These are phyloP conservation scores for Sweltsa coloradensis DNA, from an alignment of 1,140 invertebrate species.

Conservation along the genomic window DNA sequence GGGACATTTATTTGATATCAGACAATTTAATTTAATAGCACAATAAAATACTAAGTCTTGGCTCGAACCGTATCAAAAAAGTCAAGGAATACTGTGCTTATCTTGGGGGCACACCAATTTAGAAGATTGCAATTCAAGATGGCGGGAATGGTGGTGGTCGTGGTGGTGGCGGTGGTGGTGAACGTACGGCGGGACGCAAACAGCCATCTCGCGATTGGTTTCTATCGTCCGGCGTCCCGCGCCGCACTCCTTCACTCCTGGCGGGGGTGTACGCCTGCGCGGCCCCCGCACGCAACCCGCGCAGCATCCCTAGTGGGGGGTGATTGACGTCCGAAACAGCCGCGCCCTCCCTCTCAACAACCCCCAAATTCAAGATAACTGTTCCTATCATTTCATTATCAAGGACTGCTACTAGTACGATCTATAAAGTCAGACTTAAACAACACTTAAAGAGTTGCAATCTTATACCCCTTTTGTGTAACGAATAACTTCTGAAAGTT, in stretches of 20 bases:
- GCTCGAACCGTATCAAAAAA: no score
- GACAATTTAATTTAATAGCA: no score
- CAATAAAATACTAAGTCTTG: no score
- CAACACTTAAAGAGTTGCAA: neutral
- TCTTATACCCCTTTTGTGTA: neutral
- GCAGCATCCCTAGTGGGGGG: neutral
- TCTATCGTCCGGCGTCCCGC: neutral
- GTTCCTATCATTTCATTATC: neutral
- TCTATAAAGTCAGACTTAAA: neutral
- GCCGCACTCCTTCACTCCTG: neutral
- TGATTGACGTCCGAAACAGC: neutral
- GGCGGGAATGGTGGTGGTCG: neutral
- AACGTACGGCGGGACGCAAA: no score
- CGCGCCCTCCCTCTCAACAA: neutral
- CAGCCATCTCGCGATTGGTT: neutral
- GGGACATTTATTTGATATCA: no score
- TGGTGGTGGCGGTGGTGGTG: neutral
- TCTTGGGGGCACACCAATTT: no score
- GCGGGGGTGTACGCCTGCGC: neutral
- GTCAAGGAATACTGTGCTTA: no score
- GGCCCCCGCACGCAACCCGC: neutral
- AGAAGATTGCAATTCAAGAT: conserved; percentile 7
- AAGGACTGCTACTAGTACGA: neutral
- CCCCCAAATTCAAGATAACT: neutral
- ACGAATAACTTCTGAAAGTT: neutral